phyloP scores from a whole-genome alignment of 2,888 invertebrate genomes.

The Parapristionchus giblindavisi region DNA sequence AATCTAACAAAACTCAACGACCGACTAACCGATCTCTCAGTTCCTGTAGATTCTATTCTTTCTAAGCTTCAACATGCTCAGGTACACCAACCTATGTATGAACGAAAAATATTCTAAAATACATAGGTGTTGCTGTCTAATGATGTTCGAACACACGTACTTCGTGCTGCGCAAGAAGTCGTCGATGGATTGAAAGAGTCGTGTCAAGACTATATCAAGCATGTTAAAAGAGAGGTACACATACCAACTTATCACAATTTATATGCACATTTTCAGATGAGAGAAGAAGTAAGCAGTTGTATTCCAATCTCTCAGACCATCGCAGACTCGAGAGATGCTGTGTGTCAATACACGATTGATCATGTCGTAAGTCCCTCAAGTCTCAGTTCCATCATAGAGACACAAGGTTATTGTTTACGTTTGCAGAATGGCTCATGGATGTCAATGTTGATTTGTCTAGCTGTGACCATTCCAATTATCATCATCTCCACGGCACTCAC shows the following conservation, averaged over 20 bases:
- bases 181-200: constrained; percentile 45
- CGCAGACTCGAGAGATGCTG: constrained; percentile 54
- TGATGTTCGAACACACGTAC: constrained; percentile 56
- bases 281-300: constrained; percentile 62
- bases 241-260: not conserved
- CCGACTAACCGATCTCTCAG: constrained; percentile 50
- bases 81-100: constrained; percentile 34
- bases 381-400: not conserved
- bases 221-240: constrained; percentile 50
- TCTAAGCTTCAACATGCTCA: constrained; percentile 60
- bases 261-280: constrained; percentile 46
- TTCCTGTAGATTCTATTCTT: constrained; percentile 53
- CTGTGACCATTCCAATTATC: constrained; percentile 71
- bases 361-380: constrained; percentile 54
- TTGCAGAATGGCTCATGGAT: constrained; percentile 73
- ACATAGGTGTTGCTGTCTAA: constrained; percentile 42
- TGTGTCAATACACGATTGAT: constrained; percentile 62
- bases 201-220: constrained; percentile 52
- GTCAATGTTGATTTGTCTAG: constrained; percentile 71
- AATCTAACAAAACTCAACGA: constrained; percentile 47
- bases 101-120: not conserved
- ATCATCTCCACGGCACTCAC: constrained; percentile 71
- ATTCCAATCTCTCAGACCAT: constrained; percentile 59
- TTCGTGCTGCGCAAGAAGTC: constrained; percentile 53
- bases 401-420: not conserved